phyloP scores from a whole-genome alignment of 2,113 vertebrate genomes.

The Galbula dea region DNA sequence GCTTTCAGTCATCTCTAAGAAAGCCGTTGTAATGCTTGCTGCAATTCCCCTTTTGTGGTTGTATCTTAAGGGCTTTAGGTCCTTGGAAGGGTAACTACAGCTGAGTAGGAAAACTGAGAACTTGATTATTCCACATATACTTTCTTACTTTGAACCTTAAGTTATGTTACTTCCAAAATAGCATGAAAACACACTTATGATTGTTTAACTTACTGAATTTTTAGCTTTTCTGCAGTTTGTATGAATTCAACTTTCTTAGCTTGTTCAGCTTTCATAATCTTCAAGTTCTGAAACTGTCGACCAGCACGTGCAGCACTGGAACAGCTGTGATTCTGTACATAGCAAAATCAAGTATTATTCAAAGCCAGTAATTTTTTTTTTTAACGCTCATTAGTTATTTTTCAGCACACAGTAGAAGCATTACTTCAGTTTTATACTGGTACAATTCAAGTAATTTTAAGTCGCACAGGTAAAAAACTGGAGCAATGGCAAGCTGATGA shows the following conservation, averaged over 20 bases:
- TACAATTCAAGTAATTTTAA: neutral
- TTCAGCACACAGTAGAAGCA: neutral
- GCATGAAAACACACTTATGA: neutral
- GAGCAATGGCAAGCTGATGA: neutral
- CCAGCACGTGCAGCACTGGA: conserved; percentile 44
- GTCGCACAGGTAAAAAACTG: neutral
- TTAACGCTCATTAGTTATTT: neutral
- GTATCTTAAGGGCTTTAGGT: neutral
- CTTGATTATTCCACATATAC: neutral
- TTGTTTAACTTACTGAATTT: conserved; percentile 77
- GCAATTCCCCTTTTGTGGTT: neutral
- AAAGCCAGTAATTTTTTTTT: neutral
- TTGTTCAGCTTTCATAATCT: conserved; percentile 58
- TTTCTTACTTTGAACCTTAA: neutral
- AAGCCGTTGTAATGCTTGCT: neutral
- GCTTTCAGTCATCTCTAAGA: neutral
- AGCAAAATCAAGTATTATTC: conserved; percentile 24
- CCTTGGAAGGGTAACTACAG: neutral
- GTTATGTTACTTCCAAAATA: neutral
- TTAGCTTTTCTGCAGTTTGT: conserved; percentile 77
- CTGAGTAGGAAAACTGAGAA: neutral
- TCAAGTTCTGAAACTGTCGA: conserved; percentile 57
- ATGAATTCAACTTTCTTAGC: conserved; percentile 78
- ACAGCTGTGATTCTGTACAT: conserved; percentile 55
- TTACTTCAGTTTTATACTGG: neutral